These are phyloP conservation scores for Copidosoma aretas DNA, from an alignment of 2,888 invertebrate genomes.

Conservation along the genomic window DNA sequence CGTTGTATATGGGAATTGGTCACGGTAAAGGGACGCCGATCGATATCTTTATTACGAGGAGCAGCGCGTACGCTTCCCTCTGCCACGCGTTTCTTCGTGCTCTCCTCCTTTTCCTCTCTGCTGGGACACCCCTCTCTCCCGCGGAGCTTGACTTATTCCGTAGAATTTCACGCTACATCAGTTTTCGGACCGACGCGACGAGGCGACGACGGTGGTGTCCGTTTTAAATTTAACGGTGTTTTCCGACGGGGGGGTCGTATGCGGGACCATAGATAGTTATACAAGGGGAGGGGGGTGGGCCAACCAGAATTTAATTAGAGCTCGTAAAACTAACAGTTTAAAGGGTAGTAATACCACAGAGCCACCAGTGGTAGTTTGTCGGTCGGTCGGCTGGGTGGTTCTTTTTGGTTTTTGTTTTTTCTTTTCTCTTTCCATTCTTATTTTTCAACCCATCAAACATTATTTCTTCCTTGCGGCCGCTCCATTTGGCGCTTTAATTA, in stretches of 20 bases:
- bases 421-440: too few relatives aligned
- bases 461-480: slow-evolving; percentile 34
- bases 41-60: slow-evolving; percentile 51
- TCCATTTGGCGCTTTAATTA: slow-evolving; percentile 39
- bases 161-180: slow-evolving; percentile 18
- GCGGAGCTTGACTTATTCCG: too few relatives aligned
- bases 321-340: slow-evolving; percentile 25
- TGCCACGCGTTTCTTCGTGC: neutral
- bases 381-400: neutral
- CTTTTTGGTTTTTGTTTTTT: slow-evolving; percentile 14
- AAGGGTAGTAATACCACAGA: slow-evolving; percentile 25
- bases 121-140: neutral
- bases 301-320: slow-evolving; percentile 38
- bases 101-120: neutral
- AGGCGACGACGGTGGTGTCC: neutral
- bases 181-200: neutral
- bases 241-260: slow-evolving; percentile 25
- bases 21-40: slow-evolving; percentile 47
- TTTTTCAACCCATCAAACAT: slow-evolving; percentile 38
- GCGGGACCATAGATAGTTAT: neutral
- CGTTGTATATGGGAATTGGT: slow-evolving; percentile 48
- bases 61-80: slow-evolving; percentile 1
- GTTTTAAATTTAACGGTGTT: slow-evolving; percentile 32
- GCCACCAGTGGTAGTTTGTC: neutral
- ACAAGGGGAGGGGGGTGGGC: slow-evolving; percentile 15